A percentile compares a stretch with the other conserved stretches of the same genome.
These are phyloP conservation scores for Delphinapterus leucas DNA, from an alignment of 2,113 vertebrate species.

Conservation along the genomic window DNA sequence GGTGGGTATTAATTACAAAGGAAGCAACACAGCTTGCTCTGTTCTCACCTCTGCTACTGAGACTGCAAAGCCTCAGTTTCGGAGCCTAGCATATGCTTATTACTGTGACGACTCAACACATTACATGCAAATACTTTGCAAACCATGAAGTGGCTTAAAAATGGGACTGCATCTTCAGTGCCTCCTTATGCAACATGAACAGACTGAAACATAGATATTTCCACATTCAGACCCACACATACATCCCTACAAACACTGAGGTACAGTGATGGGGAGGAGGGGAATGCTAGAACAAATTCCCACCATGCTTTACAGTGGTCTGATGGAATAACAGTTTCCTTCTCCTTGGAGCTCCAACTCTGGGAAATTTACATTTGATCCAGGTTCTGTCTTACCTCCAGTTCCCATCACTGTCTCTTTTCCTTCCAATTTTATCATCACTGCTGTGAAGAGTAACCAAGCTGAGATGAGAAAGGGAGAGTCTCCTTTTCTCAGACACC, in stretches of 20 bases:
- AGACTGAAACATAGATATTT: not conserved
- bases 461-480: not conserved
- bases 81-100: not conserved
- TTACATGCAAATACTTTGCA: not conserved
- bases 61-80: not conserved
- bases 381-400: not conserved
- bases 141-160: not conserved
- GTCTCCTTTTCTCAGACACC: not conserved
- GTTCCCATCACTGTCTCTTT: not conserved
- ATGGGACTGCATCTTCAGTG: not conserved
- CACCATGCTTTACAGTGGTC: not conserved
- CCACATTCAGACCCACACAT: not conserved
- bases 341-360: not conserved
- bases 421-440: not conserved
- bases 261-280: not conserved
- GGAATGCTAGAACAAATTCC: not conserved
- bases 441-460: not conserved
- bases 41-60: fast-evolving
- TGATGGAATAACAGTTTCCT: not conserved
- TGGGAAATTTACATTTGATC: not conserved
- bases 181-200: not conserved
- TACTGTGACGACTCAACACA: not conserved
- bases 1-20: not conserved
- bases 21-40: not conserved
- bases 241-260: not conserved